Evolutionary conservation across 1,140 invertebrate species (phyloP), one percentile per base, ranked within the genome.

Genomic region (Macrotrachela quadricornifera): DNA sequence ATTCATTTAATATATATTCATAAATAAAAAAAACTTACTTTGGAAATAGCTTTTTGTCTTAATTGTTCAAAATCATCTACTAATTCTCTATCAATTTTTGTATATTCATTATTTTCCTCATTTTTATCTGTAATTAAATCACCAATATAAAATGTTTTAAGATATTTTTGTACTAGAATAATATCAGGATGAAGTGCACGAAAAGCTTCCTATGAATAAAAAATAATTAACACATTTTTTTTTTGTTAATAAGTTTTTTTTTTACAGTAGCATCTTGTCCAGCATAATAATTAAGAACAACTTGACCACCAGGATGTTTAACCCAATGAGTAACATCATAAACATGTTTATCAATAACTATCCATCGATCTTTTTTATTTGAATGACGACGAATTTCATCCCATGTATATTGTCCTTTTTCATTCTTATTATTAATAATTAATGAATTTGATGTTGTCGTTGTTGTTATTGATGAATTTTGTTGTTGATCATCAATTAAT

Each of bases 241-340:
- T 14, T 42, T 14, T 42, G 2, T 42, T 42, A 13, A 15, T 14
- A 4, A 4, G 15, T 1, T 14, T 4, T 42, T 42, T 42, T 10
- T 15, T 42, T 14, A 42, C 68, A 54, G 65, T 67, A 14, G 67
- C 66, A 57, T 70, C 67, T 58, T 69, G 61, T 41, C 68, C 68
- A 47, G 63, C 63, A 57, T 59, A 69, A 50, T 66, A 61, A 16
- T 60, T 58, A 17, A 70, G 48, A n/a, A 70, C 59, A 56, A 60
- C 60, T 3, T 57, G 60, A 18, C 68, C 68, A 12, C 68, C 68
- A 0, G 68, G 68, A 57, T 70, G 68, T 51, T 62, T 63, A n/a
- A 59, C 57, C 57, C 63, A 70, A 6, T 57, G 51, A 17, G 64
- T 68, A 1, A 69, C 61, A 56, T 70, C 60, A 53, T 69, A 70